phyloP scores from a whole-genome alignment of 2,113 vertebrate species.

The Butastur rufipennis region DNA sequence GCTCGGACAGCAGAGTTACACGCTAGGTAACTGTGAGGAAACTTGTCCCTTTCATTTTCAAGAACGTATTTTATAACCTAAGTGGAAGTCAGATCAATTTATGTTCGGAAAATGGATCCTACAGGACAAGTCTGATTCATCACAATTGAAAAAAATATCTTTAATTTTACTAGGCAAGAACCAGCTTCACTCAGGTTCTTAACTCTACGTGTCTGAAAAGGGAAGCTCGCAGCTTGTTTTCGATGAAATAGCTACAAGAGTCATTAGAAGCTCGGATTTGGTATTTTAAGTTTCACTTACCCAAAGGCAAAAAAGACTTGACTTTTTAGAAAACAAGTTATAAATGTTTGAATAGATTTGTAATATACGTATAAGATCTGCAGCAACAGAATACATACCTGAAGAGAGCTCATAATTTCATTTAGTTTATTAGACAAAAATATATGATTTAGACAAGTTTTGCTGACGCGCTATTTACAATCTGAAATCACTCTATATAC shows the following conservation, averaged over 20 bases:
- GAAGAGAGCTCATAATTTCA: conserved; percentile 78
- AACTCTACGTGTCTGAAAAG: background rate
- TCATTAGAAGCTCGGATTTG: background rate
- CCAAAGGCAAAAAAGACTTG: background rate
- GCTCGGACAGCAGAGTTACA: background rate
- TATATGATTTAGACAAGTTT: conserved; percentile 99
- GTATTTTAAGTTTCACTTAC: background rate
- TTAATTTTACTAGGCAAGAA: background rate
- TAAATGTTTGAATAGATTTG: background rate
- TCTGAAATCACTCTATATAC: conserved; percentile 97
- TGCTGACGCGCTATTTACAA: conserved; percentile 96
- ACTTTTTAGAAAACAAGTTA: background rate
- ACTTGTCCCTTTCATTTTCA: background rate
- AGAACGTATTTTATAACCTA: background rate
- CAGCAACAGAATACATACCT: conserved; percentile 45
- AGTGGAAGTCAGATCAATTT: conserved; percentile 2
- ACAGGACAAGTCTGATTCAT: background rate
- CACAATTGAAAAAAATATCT: background rate
- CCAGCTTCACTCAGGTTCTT: background rate
- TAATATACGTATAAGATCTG: background rate
- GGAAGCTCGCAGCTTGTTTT: background rate
- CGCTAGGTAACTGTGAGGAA: background rate
- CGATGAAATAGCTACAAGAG: background rate
- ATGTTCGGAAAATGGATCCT: background rate
- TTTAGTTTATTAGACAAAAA: conserved; percentile 99